Conservation (phyloP, 2,888 invertebrate species). For the Pherbina coryleti region DNA sequence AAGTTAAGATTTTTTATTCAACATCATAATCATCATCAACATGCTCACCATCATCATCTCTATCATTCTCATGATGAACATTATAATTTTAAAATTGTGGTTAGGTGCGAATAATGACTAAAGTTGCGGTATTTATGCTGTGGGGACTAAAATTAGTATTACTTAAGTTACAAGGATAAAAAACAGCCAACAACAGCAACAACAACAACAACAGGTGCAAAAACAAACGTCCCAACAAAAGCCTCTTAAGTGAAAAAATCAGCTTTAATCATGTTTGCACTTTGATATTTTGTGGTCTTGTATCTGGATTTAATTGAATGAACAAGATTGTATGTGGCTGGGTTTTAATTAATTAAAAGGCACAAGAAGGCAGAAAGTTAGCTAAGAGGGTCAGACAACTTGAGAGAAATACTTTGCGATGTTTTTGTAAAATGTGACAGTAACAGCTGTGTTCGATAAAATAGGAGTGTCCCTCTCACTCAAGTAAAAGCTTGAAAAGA, state of each 20-base stretch:
- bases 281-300: constrained; percentile 20
- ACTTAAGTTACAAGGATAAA: constrained; percentile 24
- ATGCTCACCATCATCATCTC: too few species aligned
- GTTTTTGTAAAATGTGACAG: too few species aligned
- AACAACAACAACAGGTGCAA: constrained; percentile 11
- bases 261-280: constrained; percentile 22
- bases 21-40: too few species aligned
- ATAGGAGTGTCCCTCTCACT: too few species aligned
- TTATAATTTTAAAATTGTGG: not conserved
- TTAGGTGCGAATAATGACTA: constrained; percentile 23
- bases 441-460: too few species aligned
- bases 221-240: not conserved
- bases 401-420: too few species aligned
- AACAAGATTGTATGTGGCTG: constrained; percentile 10
- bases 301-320: not conserved
- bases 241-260: not conserved
- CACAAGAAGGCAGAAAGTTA: not conserved
- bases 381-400: too few species aligned
- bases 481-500: too few species aligned
- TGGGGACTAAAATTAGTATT: constrained; percentile 17
- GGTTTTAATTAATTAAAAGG: constrained; percentile 29
- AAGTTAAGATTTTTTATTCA: not conserved
- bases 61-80: too few species aligned
- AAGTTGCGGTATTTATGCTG: not conserved
- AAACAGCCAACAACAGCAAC: not conserved